Evolutionary conservation across 2,888 invertebrate genomes (phyloP).

Genomic region (Temnothorax ravouxi): DNA sequence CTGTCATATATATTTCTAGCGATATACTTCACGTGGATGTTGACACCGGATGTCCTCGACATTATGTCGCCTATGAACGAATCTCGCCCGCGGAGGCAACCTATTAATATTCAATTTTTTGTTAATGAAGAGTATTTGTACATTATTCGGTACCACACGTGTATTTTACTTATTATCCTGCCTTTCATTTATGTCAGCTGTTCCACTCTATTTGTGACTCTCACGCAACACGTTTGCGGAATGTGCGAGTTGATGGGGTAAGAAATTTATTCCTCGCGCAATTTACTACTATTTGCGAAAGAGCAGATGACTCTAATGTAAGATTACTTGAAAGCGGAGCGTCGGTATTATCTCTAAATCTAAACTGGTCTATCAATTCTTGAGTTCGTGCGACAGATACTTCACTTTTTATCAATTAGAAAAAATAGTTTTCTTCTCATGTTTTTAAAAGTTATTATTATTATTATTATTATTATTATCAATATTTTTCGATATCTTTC

Average conservation of each 20-base stretch:
- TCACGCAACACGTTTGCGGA: conserved; percentile 18
- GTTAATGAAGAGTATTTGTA: background rate
- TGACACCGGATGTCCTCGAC: background rate
- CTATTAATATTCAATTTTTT: background rate
- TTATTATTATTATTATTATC: background rate
- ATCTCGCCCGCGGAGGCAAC: no score
- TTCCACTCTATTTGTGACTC: background rate
- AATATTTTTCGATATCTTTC: background rate
- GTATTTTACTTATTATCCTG: background rate
- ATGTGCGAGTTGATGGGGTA: conserved; percentile 30
- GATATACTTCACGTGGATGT: background rate
- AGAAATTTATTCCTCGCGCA: background rate
- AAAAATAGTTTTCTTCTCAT: background rate
- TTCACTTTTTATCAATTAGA: background rate
- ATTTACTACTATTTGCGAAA: background rate
- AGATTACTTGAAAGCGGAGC: background rate
- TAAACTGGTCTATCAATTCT: background rate
- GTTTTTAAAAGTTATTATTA: background rate
- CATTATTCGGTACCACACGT: background rate
- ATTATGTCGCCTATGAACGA: conserved; percentile 13
- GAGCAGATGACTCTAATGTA: background rate
- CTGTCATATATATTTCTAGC: accelerated
- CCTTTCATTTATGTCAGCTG: background rate
- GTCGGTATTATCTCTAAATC: background rate
- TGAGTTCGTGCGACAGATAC: background rate